Evolutionary conservation across 2,113 vertebrate genomes (phyloP).

Genomic region (Bubo bubo): DNA sequence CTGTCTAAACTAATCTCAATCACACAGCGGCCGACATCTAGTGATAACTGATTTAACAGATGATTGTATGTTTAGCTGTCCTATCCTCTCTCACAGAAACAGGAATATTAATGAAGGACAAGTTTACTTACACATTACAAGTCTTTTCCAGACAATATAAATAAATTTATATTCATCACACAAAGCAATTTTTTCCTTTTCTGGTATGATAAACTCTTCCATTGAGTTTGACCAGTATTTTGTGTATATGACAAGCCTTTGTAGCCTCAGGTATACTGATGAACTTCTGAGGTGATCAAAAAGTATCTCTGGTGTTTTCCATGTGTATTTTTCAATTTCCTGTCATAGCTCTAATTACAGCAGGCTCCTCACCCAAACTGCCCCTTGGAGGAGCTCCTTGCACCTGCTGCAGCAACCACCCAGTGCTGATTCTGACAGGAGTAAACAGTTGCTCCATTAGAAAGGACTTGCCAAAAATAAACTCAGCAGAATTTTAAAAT

Average conservation of each 20-base stretch:
- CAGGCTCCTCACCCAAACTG: neutral
- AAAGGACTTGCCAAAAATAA: neutral
- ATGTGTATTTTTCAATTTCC: neutral
- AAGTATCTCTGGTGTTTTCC: neutral
- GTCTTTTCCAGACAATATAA: neutral
- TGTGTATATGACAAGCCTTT: neutral
- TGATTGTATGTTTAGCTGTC: neutral
- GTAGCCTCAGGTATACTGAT: neutral
- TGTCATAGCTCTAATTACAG: neutral
- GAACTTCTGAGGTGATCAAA: neutral
- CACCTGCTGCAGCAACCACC: neutral
- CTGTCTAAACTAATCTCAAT: neutral
- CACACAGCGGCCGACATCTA: fast-evolving
- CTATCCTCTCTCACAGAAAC: neutral
- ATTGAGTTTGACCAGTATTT: neutral
- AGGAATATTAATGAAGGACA: neutral
- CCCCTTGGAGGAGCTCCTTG: neutral
- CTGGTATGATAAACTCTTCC: neutral
- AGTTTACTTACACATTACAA: neutral
- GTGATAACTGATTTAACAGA: neutral
- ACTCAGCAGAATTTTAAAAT: neutral
- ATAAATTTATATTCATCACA: neutral
- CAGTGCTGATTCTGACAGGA: neutral
- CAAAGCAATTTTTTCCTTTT: neutral
- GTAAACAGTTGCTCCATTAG: neutral